phyloP scores from a whole-genome alignment of 2,797 vertebrate species.

The Aulostomus chinensis region DNA sequence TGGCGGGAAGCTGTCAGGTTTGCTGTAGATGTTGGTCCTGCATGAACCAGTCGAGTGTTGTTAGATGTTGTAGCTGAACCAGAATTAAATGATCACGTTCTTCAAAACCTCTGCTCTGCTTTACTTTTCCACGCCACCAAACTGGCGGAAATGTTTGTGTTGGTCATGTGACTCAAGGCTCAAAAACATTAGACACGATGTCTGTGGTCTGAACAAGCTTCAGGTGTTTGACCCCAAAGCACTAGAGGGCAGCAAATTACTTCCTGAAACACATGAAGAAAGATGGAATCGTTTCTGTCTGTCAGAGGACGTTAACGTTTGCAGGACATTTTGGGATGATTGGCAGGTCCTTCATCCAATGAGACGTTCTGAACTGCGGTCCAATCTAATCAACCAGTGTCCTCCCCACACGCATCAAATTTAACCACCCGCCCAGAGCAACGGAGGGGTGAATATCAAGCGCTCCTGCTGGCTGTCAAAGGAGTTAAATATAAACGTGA shows the following conservation, averaged over 20 bases:
- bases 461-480: not conserved
- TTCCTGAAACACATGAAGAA: too few relatives aligned
- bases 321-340: not conserved
- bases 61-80: conserved; percentile 89
- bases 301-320: too few relatives aligned
- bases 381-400: not conserved
- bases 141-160: too few relatives aligned
- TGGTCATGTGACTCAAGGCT: too few relatives aligned
- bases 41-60: conserved; percentile 88
- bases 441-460: conserved; percentile 7
- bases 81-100: conserved; percentile 87
- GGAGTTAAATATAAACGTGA: conserved; percentile 56
- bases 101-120: conserved; percentile 20
- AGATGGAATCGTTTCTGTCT: too few relatives aligned
- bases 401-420: not conserved
- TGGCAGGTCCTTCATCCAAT: not conserved
- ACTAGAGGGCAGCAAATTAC: too few relatives aligned
- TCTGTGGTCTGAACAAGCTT: too few relatives aligned
- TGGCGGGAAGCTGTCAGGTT: conserved; percentile 44
- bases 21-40: conserved; percentile 88
- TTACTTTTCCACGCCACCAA: too few relatives aligned
- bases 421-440: not conserved
- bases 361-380: too few relatives aligned
- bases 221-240: too few relatives aligned
- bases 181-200: too few relatives aligned